Base-by-base conservation (phyloP, 2,113 vertebrate genomes). In the Pungitius pungitius region DNA sequence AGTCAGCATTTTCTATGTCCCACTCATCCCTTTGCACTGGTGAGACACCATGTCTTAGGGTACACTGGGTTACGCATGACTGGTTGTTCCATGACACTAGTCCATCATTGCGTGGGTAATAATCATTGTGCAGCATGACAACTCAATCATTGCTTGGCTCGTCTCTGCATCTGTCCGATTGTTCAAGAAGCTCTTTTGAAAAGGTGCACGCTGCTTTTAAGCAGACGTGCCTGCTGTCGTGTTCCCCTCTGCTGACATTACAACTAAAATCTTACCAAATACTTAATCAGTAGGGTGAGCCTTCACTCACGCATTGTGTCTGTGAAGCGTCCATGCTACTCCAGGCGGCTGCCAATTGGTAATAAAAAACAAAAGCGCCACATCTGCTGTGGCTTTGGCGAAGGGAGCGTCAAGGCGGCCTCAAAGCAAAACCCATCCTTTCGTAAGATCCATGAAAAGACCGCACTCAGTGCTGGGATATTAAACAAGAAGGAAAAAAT, bases 311-410 rank as follows among this genome's bases (percentile, higher is more conserved):
- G 87, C 93, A 86, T 94, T 80, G 86, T 93, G 89, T 93, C 94
- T 95, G 93, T 92, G 92, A 94, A 75, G 69, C 9, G 27, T 64
- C 69, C 88, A 83, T 93, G 69, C 81, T 89, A 82, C 86, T 59
- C 39, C 69, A 1, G 33, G 88, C 78, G 65, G 75, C 84, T 86
- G 94, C 95, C 95, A 96, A 94, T 92, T 91, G 93, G 93, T 95
- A 96, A 96, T 96, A 94, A 95, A 93, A 93, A 97, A 95, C 93
- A 96, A 96, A 96, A 96, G 93, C 92, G 78, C 91, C 93, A 93
- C 94, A 96, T 97, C 95, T 94, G 94, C 95, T 95, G 95, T 93
- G 95, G 95, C 81, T 96, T 97, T 95, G 95, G 95, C 91, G 12
- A 90, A 82, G 51, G 40, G 69, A 76, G 79, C 85, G 63, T 84